phyloP scores from a whole-genome alignment of 1,140 invertebrate species.

The Steinernema feltiae region DNA sequence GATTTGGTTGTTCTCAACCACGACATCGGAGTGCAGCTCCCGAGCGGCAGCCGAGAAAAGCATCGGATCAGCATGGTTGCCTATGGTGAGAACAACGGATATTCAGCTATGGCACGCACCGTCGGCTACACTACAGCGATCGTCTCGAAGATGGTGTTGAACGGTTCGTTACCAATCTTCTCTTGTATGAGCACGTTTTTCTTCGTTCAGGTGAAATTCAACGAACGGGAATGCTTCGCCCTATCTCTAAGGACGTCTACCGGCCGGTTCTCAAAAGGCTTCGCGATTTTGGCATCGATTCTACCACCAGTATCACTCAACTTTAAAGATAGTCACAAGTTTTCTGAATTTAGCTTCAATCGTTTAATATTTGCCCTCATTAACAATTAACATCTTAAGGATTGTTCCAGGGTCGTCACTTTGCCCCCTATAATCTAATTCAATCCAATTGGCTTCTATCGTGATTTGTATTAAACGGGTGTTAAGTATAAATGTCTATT shows the following conservation, averaged over 20 bases:
- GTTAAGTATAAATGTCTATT: neutral
- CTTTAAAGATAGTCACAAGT: neutral
- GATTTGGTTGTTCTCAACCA: constrained; percentile 90
- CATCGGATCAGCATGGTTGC: constrained; percentile 84
- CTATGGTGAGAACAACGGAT: constrained; percentile 77
- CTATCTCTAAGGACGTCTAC: constrained; percentile 60
- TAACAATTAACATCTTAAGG: neutral
- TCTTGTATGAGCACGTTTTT: constrained; percentile 8
- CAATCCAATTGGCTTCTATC: neutral
- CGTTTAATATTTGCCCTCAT: neutral
- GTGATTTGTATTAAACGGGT: neutral
- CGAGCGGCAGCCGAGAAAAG: constrained; percentile 69
- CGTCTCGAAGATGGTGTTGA: constrained; percentile 90
- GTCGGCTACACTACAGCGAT: constrained; percentile 93
- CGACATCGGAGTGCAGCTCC: constrained; percentile 83
- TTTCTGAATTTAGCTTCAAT: neutral
- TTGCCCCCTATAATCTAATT: neutral
- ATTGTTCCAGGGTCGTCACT: neutral
- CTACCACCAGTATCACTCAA: constrained; percentile 46
- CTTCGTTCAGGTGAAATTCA: constrained; percentile 62
- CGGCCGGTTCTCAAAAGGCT: constrained; percentile 60
- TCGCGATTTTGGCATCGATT: constrained; percentile 59
- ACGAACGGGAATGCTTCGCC: constrained; percentile 60
- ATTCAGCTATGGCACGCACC: constrained; percentile 93
- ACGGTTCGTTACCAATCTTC: constrained; percentile 65